phyloP scores from a whole-genome alignment of 2,797 vertebrate genomes.

The Vultur gryphus region DNA sequence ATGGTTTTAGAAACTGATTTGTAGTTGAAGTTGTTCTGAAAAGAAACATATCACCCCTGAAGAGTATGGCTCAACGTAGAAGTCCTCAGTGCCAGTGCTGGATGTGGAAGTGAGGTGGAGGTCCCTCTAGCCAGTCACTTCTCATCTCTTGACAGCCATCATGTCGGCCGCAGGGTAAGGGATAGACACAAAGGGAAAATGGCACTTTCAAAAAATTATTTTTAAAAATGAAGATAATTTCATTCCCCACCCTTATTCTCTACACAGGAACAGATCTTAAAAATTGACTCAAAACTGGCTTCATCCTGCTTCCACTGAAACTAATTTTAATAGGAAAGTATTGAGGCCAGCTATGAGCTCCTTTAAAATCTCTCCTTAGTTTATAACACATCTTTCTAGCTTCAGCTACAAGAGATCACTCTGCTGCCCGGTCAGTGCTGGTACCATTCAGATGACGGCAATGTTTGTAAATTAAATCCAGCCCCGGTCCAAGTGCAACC shows the following conservation, averaged over 20 bases:
- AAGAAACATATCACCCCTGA: neutral
- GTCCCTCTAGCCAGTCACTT: neutral
- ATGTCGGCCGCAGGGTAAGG: neutral
- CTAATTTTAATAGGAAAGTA: neutral
- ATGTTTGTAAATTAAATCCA: neutral
- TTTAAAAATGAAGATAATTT: neutral
- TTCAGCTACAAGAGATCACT: neutral
- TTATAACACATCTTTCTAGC: neutral
- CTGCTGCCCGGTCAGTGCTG: neutral
- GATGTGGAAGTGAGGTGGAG: neutral
- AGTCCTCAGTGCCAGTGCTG: neutral
- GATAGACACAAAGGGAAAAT: neutral
- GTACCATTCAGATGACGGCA: neutral
- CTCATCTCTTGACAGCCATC: neutral
- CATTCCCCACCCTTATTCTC: neutral
- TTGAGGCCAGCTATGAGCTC: neutral
- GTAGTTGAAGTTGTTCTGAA: neutral
- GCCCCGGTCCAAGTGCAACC: neutral
- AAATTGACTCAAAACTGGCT: neutral
- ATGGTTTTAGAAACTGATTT: neutral
- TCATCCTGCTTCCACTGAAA: neutral
- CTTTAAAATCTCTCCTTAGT: neutral
- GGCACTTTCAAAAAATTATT: neutral
- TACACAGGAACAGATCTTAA: neutral
- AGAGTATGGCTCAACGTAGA: neutral